Evolutionary conservation across 2,888 invertebrate species (phyloP).

Genomic region (Stenodema calcarata): DNA sequence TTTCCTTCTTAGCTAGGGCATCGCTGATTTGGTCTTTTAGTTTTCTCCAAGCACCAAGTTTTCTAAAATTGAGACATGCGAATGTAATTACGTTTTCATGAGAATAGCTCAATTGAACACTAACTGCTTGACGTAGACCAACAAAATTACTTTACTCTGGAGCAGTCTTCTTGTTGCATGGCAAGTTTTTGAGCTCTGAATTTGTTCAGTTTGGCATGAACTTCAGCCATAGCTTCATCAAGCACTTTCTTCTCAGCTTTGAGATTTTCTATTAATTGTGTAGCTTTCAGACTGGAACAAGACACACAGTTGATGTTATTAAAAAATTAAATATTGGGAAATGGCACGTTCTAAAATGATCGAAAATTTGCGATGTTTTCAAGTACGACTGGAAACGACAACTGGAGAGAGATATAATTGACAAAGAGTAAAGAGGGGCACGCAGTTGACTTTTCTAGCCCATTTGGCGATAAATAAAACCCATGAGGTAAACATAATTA

Average conservation of each 20-base stretch:
- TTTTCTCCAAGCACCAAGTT: constrained; percentile 67
- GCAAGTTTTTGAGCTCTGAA: constrained; percentile 64
- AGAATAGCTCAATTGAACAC: background rate
- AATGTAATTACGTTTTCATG: background rate
- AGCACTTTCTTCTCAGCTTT: constrained; percentile 64
- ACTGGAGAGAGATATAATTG: too few species aligned
- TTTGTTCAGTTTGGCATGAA: constrained; percentile 66
- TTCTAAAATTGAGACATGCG: constrained; percentile 61
- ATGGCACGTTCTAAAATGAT: too few species aligned
- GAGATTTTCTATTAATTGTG: constrained; percentile 53
- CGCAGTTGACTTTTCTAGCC: too few species aligned
- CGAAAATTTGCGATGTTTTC: too few species aligned
- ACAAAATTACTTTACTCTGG: constrained; percentile 55
- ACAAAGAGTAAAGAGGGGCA: too few species aligned
- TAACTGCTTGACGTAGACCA: background rate
- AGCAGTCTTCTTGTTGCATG: constrained; percentile 57
- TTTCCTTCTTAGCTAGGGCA: constrained; percentile 63
- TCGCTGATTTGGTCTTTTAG: constrained; percentile 67
- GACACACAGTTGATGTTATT: too few species aligned
- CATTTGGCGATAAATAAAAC: too few species aligned
- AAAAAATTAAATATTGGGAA: too few species aligned
- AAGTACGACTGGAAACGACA: too few species aligned
- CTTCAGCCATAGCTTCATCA: constrained; percentile 8
- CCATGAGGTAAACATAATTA: too few species aligned
- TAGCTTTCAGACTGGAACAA: background rate